Conservation (phyloP, 2,797 vertebrate species). For the Clamator glandarius region DNA sequence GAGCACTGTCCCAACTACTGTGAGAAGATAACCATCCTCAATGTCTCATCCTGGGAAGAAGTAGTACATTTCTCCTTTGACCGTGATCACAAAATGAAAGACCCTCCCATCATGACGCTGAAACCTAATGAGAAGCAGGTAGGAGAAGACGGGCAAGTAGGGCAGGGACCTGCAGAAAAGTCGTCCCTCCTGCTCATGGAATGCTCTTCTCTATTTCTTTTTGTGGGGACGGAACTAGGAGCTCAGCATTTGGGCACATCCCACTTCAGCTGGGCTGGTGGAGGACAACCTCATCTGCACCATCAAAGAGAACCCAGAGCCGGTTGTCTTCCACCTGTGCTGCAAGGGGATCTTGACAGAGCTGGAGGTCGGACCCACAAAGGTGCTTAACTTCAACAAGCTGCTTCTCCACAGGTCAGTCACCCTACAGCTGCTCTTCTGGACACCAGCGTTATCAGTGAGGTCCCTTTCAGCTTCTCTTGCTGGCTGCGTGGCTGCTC, state of each 20-base stretch:
- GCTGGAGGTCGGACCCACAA: constrained; percentile 83
- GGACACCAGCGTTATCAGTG: no score
- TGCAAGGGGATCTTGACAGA: constrained; percentile 86
- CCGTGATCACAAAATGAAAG: constrained; percentile 82
- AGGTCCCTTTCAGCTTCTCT: no score
- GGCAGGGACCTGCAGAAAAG: rapidly evolving
- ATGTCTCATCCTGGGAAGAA: constrained; percentile 79
- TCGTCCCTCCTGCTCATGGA: neutral
- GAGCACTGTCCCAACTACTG: constrained; percentile 81
- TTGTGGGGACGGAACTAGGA: constrained; percentile 66
- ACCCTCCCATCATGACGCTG: constrained; percentile 83
- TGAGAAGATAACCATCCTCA: constrained; percentile 85
- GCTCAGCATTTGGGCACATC: constrained; percentile 88
- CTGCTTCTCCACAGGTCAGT: no score
- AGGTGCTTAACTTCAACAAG: constrained; percentile 84
- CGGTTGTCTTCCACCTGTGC: constrained; percentile 78
- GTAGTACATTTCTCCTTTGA: constrained; percentile 86
- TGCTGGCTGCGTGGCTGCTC: no score
- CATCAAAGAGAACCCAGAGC: constrained; percentile 86
- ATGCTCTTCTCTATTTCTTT: neutral
- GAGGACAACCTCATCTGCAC: constrained; percentile 85
- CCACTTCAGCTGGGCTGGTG: constrained; percentile 79
- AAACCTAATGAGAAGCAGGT: constrained; percentile 82
- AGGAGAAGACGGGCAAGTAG: neutral
- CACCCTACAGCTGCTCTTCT: no score